Percentiles rank a stretch among this genome's conserved stretches.
Evolutionary conservation across 2,113 vertebrate genomes (phyloP).

Genomic region (Mystacornis crossleyi): DNA sequence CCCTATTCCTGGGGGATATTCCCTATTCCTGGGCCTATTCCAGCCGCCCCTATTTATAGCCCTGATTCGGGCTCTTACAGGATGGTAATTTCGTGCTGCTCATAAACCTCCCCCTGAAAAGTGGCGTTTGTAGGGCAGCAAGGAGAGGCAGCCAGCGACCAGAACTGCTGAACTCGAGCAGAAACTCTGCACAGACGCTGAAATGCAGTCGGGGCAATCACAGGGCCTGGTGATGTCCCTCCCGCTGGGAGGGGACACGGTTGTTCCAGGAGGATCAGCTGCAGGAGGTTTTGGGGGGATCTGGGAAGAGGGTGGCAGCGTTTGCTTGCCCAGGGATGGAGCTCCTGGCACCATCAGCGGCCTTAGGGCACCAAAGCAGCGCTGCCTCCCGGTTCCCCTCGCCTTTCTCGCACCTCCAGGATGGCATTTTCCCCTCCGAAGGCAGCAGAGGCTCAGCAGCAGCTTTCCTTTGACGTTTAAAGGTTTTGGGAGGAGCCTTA

Average conservation of each 20-base stretch:
- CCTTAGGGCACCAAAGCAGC: not conserved
- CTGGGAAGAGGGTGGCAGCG: not conserved
- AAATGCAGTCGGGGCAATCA: not conserved
- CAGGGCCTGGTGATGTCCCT: not conserved
- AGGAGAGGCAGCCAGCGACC: conserved; percentile 27
- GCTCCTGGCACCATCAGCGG: not conserved
- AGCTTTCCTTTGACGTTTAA: not conserved
- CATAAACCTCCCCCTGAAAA: conserved; percentile 13
- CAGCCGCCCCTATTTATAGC: conserved; percentile 51
- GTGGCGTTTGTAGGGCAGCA: conserved; percentile 7
- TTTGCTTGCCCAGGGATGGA: not conserved
- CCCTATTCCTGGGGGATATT: not conserved
- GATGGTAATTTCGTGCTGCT: conserved; percentile 9
- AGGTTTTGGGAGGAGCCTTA: not conserved
- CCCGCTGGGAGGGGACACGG: not conserved
- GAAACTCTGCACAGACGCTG: not conserved
- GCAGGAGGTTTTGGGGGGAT: not conserved
- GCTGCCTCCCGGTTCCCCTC: not conserved
- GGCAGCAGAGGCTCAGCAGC: not conserved
- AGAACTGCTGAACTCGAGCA: conserved; percentile 16
- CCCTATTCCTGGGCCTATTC: not conserved
- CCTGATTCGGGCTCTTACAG: not conserved
- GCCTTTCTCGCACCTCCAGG: not conserved
- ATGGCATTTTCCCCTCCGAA: not conserved
- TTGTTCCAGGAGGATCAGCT: not conserved